These are phyloP conservation scores for Ophion ventricosus DNA, from an alignment of 2,888 invertebrate genomes.

Conservation along the genomic window DNA sequence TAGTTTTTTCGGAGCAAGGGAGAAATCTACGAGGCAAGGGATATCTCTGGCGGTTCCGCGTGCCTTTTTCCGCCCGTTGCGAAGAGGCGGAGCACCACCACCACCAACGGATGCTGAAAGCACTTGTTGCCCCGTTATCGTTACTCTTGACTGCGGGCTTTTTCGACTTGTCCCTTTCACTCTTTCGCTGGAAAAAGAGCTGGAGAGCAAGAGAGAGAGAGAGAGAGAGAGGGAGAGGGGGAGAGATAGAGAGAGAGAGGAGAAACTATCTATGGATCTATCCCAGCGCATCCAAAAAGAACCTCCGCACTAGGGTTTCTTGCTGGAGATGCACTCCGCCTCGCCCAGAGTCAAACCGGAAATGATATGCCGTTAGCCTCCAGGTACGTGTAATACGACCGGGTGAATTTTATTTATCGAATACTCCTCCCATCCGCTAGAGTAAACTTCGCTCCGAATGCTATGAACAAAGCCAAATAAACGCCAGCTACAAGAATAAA, in stretches of 20 bases:
- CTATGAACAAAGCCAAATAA: neutral
- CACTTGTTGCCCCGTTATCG: slow-evolving; percentile 78
- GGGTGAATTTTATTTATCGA: neutral
- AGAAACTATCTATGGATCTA: neutral
- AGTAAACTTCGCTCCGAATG: neutral
- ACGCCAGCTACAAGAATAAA: neutral
- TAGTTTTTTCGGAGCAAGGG: slow-evolving; percentile 28
- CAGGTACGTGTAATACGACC: neutral
- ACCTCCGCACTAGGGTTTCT: neutral
- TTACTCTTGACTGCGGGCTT: slow-evolving; percentile 68
- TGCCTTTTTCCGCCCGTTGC: slow-evolving; percentile 48
- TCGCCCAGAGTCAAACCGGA: neutral
- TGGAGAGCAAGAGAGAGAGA: slow-evolving; percentile 34
- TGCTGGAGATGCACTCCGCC: neutral
- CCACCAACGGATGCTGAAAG: slow-evolving; percentile 75
- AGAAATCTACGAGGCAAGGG: slow-evolving; percentile 58
- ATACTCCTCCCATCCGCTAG: neutral
- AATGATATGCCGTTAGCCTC: neutral
- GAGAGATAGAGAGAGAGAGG: slow-evolving; percentile 6
- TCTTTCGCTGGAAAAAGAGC: slow-evolving; percentile 42
- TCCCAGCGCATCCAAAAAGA: neutral
- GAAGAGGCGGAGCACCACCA: slow-evolving; percentile 62
- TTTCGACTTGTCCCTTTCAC: slow-evolving; percentile 43
- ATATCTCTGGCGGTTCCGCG: slow-evolving; percentile 55
- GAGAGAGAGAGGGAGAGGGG: neutral